Percentiles rank a stretch among this genome's conserved stretches.
Conservation (phyloP, 2,888 invertebrate genomes). For the Drosophila kuntzei region DNA sequence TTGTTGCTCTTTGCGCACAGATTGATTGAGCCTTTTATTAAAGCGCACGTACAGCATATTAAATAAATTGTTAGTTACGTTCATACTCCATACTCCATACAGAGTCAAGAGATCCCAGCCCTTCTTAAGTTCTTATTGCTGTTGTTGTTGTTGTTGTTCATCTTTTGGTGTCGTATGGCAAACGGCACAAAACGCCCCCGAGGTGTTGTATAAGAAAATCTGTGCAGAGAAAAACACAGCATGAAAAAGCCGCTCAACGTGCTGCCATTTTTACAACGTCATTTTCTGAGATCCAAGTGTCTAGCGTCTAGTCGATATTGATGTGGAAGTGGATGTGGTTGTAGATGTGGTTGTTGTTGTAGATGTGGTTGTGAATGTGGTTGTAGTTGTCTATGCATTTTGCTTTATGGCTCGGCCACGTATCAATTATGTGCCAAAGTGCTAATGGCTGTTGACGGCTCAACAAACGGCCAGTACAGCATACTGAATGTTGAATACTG, state of each 20-base stretch:
- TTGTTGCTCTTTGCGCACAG: constrained; percentile 63
- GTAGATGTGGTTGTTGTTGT: constrained; percentile 24
- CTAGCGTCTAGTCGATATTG: constrained; percentile 39
- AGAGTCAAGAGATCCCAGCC: constrained; percentile 37
- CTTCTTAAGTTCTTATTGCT: constrained; percentile 48
- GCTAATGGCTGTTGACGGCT: constrained; percentile 84
- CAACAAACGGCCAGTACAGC: constrained; percentile 49
- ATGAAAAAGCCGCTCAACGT: constrained; percentile 65
- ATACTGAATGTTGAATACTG: constrained; percentile 26
- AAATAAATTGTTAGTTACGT: constrained; percentile 85
- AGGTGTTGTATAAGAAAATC: constrained; percentile 76
- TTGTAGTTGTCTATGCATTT: constrained; percentile 65
- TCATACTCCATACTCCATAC: constrained; percentile 27
- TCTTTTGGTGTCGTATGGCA: constrained; percentile 74
- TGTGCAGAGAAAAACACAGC: constrained; percentile 49
- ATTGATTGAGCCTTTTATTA: constrained; percentile 81
- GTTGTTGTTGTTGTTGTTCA: constrained; percentile 29
- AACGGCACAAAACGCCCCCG: constrained; percentile 75
- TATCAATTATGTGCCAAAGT: constrained; percentile 84
- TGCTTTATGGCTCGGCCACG: constrained; percentile 78
- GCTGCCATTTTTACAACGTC: constrained; percentile 76
- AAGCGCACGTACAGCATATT: constrained; percentile 84
- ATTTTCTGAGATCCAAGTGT: constrained; percentile 63
- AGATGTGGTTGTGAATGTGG: constrained; percentile 17
- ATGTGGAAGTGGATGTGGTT: constrained; percentile 2